Evolutionary conservation across 2,113 vertebrate genomes (phyloP).

Genomic region (Salvelinus fontinalis): DNA sequence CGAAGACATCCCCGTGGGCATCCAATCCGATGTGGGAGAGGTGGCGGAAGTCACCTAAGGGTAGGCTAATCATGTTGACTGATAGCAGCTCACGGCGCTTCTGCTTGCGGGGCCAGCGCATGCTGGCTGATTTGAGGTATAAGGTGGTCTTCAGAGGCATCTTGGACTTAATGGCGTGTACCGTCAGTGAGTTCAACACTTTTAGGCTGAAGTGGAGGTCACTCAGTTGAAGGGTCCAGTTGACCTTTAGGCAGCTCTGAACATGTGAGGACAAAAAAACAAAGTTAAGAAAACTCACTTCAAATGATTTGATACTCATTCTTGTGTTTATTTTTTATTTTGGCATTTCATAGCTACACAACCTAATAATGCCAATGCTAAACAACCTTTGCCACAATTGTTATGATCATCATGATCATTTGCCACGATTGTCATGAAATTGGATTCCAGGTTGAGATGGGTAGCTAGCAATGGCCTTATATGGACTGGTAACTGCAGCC

Average conservation of each 20-base stretch:
- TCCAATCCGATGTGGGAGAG: conserved; percentile 37
- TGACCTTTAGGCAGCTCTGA: neutral
- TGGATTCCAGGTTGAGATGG: neutral
- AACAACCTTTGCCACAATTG: too few species aligned
- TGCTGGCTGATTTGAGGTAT: neutral
- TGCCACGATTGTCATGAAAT: neutral
- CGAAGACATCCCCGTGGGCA: conserved; percentile 26
- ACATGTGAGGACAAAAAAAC: neutral
- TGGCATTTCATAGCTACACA: neutral
- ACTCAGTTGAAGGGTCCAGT: neutral
- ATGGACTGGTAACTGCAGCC: neutral
- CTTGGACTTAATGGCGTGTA: neutral
- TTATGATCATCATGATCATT: too few species aligned
- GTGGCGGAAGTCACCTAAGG: conserved; percentile 44
- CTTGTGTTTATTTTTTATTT: neutral
- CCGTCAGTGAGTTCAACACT: neutral
- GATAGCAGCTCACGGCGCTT: conserved; percentile 30
- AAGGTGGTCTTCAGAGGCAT: conserved; percentile 14
- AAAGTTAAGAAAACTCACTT: neutral
- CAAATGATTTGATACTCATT: neutral
- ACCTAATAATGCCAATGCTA: neutral
- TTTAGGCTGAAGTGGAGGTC: neutral
- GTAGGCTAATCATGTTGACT: conserved; percentile 42
- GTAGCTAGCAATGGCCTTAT: neutral
- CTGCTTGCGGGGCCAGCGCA: conserved; percentile 15